Base-by-base conservation (phyloP, 2,797 vertebrate genomes). In the Bradypodion pumilum region DNA sequence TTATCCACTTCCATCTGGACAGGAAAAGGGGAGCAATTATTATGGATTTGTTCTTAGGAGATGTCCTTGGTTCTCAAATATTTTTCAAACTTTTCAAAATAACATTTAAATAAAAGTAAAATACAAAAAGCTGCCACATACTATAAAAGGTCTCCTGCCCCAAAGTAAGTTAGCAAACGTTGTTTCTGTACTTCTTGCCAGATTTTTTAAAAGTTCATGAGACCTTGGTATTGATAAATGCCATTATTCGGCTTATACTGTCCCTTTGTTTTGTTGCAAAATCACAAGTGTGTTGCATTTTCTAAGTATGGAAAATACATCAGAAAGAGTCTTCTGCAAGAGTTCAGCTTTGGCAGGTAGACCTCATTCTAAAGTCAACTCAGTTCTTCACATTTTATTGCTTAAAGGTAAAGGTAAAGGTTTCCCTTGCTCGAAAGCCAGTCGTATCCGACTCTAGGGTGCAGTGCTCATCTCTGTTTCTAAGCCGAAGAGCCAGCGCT, bases 41-140 rank as follows among this genome's bases (percentile, higher is more conserved):
- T 73, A 59, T 62, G 76, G 63, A 49, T 40, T 76, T 72, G 37
- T 15, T 4, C 63, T 66, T 21, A 84, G 49, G 75, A 84, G 59
- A 75, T 84, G 56, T 78, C 75, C 82, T 72, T 72, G 75, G 82
- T 84, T n/a, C 75, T 84, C 76, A 84, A 78, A 42, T 9, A 23
- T 29, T 68, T 60, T 16, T 10, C 73, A 44, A 72, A 6, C 2
- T 13, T 21, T 73, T 78, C 29, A 44, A 44, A 83, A 66, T n/a
- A 42, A 68, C 6, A 15, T 32, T 6, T 65, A 13, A 21, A 44
- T 42, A 27, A 74, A 81, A 42, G 44, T 46, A 56, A 35, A 27
- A 69, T 2, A 49, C 19, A 70, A 13, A 8, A 60, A 3, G n/a
- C 27, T 25, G 37, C 70, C 21, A 21, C 1, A 19, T 12, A n/a